Conservation (phyloP, 2,888 invertebrate species). For the Drosophila mulleri region DNA sequence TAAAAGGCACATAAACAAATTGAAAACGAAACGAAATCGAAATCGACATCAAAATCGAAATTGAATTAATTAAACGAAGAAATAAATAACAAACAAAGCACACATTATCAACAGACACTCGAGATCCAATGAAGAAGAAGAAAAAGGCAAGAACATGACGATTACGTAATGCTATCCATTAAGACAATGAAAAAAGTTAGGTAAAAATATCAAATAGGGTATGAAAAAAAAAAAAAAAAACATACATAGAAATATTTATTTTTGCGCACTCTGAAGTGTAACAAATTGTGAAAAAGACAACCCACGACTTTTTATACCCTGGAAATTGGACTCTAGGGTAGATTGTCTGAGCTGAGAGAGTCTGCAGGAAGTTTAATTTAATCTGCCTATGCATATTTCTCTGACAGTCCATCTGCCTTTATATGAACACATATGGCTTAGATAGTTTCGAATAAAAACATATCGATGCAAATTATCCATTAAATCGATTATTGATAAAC, state of each 20-base stretch:
- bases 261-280: conserved; percentile 41
- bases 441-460: too few species aligned
- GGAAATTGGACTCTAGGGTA: neutral
- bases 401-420: too few species aligned
- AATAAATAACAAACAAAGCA: conserved; percentile 11
- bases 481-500: neutral
- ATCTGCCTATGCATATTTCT: too few species aligned
- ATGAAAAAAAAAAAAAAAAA: neutral
- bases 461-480: too few species aligned
- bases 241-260: neutral
- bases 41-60: conserved; percentile 49
- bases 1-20: conserved; percentile 32
- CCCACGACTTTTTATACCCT: conserved; percentile 10
- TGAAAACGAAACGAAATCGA: conserved; percentile 40
- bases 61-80: conserved; percentile 37
- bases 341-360: neutral
- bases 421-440: too few species aligned
- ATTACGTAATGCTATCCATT: conserved; percentile 13
- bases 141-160: conserved; percentile 3
- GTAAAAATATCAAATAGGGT: conserved; percentile 9
- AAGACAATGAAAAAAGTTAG: neutral
- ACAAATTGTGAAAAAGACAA: conserved; percentile 28
- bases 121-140: conserved; percentile 3
- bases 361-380: too few species aligned
- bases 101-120: conserved; percentile 34